A percentile compares a stretch with the other conserved stretches of the same genome.
Evolutionary conservation across 2,113 vertebrate genomes (phyloP).

Genomic region (Osmerus eperlanus): DNA sequence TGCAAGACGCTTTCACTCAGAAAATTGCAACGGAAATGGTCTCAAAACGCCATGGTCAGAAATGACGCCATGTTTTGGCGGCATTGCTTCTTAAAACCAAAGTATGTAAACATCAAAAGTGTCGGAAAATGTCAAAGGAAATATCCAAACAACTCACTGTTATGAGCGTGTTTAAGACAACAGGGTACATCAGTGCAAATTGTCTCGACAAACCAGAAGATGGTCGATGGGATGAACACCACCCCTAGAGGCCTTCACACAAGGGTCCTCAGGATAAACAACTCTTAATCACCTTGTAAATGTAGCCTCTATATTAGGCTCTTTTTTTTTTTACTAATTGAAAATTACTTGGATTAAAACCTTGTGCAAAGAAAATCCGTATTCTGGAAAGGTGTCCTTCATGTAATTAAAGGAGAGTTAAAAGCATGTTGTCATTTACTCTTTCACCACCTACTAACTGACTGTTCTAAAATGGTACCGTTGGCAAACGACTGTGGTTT

Average conservation of each 20-base stretch:
- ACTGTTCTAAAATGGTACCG: not conserved
- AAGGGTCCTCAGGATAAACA: not conserved
- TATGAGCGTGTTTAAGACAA: slow-evolving; percentile 46
- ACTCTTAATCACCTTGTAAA: not conserved
- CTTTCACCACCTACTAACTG: not conserved
- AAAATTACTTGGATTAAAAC: not conserved
- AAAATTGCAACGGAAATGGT: slow-evolving; percentile 14
- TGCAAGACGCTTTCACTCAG: slow-evolving; percentile 12
- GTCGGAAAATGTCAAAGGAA: slow-evolving; percentile 16
- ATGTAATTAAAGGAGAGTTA: not conserved
- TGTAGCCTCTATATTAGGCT: not conserved
- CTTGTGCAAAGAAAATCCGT: not conserved
- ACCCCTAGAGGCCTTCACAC: not conserved
- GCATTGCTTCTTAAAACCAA: slow-evolving; percentile 51
- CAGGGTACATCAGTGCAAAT: slow-evolving; percentile 56
- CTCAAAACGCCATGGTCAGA: slow-evolving; percentile 17
- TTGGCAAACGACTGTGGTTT: slow-evolving; percentile 14
- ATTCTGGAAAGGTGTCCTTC: not conserved
- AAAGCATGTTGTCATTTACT: not conserved
- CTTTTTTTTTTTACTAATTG: slow-evolving; percentile 22
- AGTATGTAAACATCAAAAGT: slow-evolving; percentile 41
- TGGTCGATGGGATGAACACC: not conserved
- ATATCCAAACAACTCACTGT: slow-evolving; percentile 9
- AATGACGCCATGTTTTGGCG: slow-evolving; percentile 40
- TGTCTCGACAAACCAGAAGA: slow-evolving; percentile 15